A percentile compares a stretch with the other conserved stretches of the same genome.
These are phyloP conservation scores for Protobothrops mucrosquamatus DNA, from an alignment of 2,113 vertebrate species.

Conservation along the genomic window DNA sequence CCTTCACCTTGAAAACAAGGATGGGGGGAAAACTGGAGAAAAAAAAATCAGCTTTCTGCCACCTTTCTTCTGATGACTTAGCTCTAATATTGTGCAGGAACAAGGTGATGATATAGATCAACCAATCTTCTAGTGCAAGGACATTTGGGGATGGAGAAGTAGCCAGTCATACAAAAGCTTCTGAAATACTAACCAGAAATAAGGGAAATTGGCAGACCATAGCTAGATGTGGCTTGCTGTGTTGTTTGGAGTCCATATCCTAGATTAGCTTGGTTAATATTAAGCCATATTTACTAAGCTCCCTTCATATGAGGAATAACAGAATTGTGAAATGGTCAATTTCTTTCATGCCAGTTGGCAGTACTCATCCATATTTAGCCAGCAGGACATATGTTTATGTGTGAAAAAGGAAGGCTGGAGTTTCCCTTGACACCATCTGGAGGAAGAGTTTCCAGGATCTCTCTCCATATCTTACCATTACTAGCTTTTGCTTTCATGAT, in stretches of 20 bases:
- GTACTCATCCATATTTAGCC: not conserved
- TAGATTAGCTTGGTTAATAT: not conserved
- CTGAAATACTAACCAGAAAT: not conserved
- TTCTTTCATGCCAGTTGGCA: not conserved
- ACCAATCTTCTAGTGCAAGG: not conserved
- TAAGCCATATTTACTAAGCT: not conserved
- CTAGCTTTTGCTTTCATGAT: not conserved
- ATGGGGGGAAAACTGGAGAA: not conserved
- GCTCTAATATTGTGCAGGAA: not conserved
- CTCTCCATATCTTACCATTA: not conserved
- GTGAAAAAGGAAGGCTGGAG: not conserved
- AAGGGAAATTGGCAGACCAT: not conserved
- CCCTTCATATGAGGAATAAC: not conserved
- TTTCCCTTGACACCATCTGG: not conserved
- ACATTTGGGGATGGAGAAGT: not conserved
- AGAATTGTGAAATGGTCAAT: not conserved
- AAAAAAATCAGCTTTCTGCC: not conserved
- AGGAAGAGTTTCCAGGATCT: not conserved
- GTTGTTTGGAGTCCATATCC: not conserved
- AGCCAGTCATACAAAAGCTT: not conserved
- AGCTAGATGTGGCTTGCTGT: not conserved
- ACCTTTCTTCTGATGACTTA: not conserved
- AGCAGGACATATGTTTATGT: not conserved
- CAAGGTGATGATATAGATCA: not conserved
- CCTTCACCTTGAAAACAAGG: not conserved